Base-by-base conservation (phyloP, 2,888 invertebrate species). In the Amphiduros pacificus region DNA sequence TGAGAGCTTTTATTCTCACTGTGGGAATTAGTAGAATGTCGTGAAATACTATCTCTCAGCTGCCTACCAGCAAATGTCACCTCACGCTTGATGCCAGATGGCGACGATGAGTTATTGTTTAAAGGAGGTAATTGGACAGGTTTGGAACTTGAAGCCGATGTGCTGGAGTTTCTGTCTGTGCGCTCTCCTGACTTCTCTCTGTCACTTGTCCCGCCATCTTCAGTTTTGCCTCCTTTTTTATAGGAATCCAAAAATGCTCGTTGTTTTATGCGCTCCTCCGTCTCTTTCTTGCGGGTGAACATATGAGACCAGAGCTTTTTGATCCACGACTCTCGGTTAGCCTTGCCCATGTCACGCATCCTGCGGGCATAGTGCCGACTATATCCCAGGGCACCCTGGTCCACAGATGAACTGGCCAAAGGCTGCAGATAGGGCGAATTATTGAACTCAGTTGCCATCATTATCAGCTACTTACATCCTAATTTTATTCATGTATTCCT, bases 311-410 rank as follows among this genome's bases (percentile, higher is more conserved):
- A 44, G 44, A 44, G n/a, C n/a, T 44, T 58, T 36, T 58, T 44
- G 20, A 70, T 65, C 70, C 70, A 70, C 17, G 69, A 61, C 17
- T 70, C 68, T 32, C 66, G 66, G 52, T 62, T 64, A 27, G 57
- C 51, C 40, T 66, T 51, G 11, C 68, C 69, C 31, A 69, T 44
- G 29, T 69, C 67, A 17, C 61, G 62, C 32, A 69, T 66, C 9
- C 62, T 60, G 60, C 65, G 63, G 41, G 68, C 69, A 50, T 69
- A 64, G 44, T 69, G 68, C 4, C 68, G 60, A 31, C 62, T 62
- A 56, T 66, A 69, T 26, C 63, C 59, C 3, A 65, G 54, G 26
- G 22, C 51, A 17, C 22, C 44, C 6, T 9, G 44, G 9, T 11
- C 9, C n/a, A 22, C 22, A n/a, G 6, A 20, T 17, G 44, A 44